A percentile compares a stretch with the other conserved stretches of the same genome.
phyloP scores from a whole-genome alignment of 2,113 vertebrate species.

The Lepus americanus region DNA sequence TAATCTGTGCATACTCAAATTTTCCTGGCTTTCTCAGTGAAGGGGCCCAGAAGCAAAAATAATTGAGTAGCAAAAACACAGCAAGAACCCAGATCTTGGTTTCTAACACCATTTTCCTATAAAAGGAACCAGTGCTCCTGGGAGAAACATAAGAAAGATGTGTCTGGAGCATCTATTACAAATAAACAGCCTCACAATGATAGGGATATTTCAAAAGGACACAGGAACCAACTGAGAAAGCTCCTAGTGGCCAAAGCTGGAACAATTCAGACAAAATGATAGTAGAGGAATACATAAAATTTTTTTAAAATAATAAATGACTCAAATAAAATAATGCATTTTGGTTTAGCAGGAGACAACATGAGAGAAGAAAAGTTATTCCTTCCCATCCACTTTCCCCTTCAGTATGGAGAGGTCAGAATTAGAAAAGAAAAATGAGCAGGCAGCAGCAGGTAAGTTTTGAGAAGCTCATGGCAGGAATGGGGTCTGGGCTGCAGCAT shows the following conservation, averaged over 20 bases:
- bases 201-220: neutral
- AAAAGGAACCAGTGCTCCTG: neutral
- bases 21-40: neutral
- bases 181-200: neutral
- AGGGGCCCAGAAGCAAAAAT: neutral
- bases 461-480: neutral
- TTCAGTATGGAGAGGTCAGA: neutral
- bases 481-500: neutral
- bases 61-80: neutral
- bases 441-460: neutral
- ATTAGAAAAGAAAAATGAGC: neutral
- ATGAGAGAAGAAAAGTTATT: neutral
- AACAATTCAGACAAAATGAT: neutral
- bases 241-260: neutral
- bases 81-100: neutral
- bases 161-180: neutral
- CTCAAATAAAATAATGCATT: conserved; percentile 11
- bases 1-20: too few species aligned
- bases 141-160: neutral
- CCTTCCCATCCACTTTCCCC: neutral
- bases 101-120: neutral
- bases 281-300: neutral
- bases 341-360: neutral
- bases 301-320: neutral
- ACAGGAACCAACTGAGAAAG: neutral